Evolutionary conservation across 2,113 vertebrate genomes (phyloP).

Genomic region (Jacana jacana): DNA sequence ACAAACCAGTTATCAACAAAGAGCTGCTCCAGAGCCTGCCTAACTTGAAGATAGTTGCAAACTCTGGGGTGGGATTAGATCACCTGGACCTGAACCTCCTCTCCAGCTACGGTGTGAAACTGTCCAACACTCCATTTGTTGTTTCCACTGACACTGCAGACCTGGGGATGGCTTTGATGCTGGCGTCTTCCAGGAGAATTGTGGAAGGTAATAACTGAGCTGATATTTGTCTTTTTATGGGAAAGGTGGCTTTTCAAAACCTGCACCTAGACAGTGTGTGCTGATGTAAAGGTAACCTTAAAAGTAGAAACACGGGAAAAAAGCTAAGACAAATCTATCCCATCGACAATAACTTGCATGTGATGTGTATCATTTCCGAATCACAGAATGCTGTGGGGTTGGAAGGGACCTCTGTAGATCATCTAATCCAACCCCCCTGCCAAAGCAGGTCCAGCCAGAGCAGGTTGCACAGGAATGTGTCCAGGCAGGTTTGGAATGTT

Average conservation of each 20-base stretch:
- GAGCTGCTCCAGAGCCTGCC: conserved; percentile 74
- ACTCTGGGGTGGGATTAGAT: conserved; percentile 76
- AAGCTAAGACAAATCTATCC: neutral
- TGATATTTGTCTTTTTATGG: neutral
- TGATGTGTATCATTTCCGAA: neutral
- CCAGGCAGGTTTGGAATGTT: too few relatives aligned
- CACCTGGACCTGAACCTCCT: conserved; percentile 80
- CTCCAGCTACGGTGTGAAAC: conserved; percentile 73
- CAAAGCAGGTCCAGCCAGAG: too few relatives aligned
- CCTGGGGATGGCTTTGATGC: conserved; percentile 78
- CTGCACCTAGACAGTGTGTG: neutral
- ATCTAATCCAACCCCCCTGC: too few relatives aligned
- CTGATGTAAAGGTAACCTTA: neutral
- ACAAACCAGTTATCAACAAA: conserved; percentile 7
- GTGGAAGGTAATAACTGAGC: conserved; percentile 72
- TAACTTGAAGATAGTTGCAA: conserved; percentile 77
- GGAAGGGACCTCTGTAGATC: too few relatives aligned
- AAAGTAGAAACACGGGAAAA: neutral
- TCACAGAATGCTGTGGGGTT: too few relatives aligned
- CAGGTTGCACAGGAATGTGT: too few relatives aligned
- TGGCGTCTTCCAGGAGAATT: conserved; percentile 79
- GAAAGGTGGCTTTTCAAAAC: neutral
- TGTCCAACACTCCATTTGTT: conserved; percentile 75
- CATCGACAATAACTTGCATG: neutral
- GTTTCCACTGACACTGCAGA: conserved; percentile 81